Percentiles rank a stretch among this genome's conserved stretches.
Conservation (phyloP, 1,140 invertebrate genomes). For the Procambarus virginalis region DNA sequence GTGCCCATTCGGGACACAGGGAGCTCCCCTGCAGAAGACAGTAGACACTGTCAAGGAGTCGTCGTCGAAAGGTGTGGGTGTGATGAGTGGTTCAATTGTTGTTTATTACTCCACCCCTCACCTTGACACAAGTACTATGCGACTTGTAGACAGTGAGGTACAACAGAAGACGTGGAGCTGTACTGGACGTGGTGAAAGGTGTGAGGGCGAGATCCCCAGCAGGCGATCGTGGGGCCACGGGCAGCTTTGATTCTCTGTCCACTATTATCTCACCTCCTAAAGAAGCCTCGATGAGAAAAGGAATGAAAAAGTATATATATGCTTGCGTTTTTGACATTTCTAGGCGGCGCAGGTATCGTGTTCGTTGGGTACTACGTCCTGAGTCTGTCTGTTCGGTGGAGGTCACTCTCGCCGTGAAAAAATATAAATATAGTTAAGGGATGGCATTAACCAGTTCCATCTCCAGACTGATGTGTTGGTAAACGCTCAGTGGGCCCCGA, state of each 20-base stretch:
- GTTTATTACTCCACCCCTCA: neutral
- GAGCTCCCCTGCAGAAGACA: neutral
- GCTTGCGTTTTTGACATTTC: constrained; percentile 44
- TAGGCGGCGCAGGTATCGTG: constrained; percentile 84
- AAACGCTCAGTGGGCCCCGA: constrained; percentile 73
- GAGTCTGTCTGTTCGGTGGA: constrained; percentile 88
- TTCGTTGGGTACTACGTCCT: constrained; percentile 90
- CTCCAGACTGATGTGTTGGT: constrained; percentile 72
- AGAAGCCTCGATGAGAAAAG: constrained; percentile 64
- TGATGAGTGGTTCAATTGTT: neutral
- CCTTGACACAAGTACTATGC: constrained; percentile 44
- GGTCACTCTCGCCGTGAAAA: constrained; percentile 76
- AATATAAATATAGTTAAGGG: constrained; percentile 71
- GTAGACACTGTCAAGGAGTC: neutral
- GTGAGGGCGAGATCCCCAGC: neutral
- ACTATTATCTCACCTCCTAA: neutral
- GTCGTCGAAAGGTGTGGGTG: neutral
- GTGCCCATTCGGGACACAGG: neutral
- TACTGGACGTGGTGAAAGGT: constrained; percentile 3
- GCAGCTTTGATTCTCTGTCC: neutral
- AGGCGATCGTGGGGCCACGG: neutral
- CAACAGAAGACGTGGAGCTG: constrained; percentile 54
- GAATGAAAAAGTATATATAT: constrained; percentile 57
- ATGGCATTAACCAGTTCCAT: constrained; percentile 73
- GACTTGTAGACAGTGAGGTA: constrained; percentile 57